Evolutionary conservation across 2,797 vertebrate species (phyloP), one percentile per base, ranked within the genome.

Genomic region (Cryptoblepharus egeriae): DNA sequence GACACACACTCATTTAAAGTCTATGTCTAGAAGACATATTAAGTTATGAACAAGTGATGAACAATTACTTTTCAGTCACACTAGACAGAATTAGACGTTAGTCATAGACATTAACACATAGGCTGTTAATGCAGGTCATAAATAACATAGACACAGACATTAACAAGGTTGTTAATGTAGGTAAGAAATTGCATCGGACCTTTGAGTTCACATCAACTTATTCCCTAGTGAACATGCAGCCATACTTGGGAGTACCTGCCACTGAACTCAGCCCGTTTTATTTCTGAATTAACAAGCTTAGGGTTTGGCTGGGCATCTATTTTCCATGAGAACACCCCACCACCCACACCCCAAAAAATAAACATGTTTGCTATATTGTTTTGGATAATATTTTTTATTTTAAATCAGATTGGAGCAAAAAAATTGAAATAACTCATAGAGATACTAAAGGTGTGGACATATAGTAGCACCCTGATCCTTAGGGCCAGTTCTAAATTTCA

Each of bases 361-460:
- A 20, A 1, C 2, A 20, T 1, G 3, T 4, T 3, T 16, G 22
- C 1, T 24, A 2, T 30, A 22, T 3, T 30, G n/a, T 9, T 26
- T 60, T n/a, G 28, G 15, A 64, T 32, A 10, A 15, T 13, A 30
- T 30, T 18, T n/a, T 77, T 55, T 13, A 69, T 57, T 69, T 55
- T n/a, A 55, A 77, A 26, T 55, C 76, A 39, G 45, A 24, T 18
- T 55, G 3, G 7, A 39, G 18, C 32, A 49, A 65, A 3, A 35
- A 2, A 71, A 8, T 2, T 32, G 70, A 57, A 16, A 2, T 75
- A 60, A 60, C 57, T 35, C 24, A 39, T 15, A 39, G 3, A 16
- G 55, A 32, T 60, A 60, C 55, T 24, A 5, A 58, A 24, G 22
- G 22, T 58, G 6, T 6, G 55, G 55, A 57, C 55, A 57, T 18